Evolutionary conservation across 1,140 invertebrate genomes (phyloP), one percentile per base, ranked within the genome.

Genomic region (Glomeris maerens): DNA sequence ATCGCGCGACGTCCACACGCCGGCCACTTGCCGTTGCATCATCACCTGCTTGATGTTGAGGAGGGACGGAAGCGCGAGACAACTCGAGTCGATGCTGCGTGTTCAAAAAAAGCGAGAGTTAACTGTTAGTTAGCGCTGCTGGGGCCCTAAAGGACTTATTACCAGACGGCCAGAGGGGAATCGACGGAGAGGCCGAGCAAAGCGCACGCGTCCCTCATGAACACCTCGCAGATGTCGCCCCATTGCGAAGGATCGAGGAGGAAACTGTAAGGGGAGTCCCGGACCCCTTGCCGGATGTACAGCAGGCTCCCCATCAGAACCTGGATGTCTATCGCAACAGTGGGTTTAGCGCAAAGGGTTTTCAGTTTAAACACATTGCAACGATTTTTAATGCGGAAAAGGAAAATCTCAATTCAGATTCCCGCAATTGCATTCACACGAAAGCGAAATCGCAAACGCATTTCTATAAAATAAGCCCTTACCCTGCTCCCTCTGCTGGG

Each of bases 21-120:
- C 84, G 20, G 84, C 78, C 21, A 95, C 91, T 72, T 95, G 87
- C 62, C 90, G 75, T 52, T 95, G 88, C 65, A 86, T 80, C 90
- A 98, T 96, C 0, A 90, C 85, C 77, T 96, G 85, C 71, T 89
- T 83, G 59, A 94, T 85, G 67, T 93, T 96, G 27, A 96, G 73
- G 50, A 98, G 72, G 45, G 92, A 89, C 27, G 93, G 93, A 54
- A 97, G 70, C 26, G 93, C 90, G 40, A 81, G 83, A 60, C 88
- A 92, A 47, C 93, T 93, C 45, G 91, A 90, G 64, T 87, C 85
- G 52, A 95, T 82, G 57, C 81, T 83, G 56, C n/a, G 71, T n/a
- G n/a, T n/a, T n/a, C n/a, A n/a, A 70, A 47, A 57, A 39, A 62
- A 61, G 39, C 31, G 52, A 46, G 54, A 22, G 36, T 25, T 23